These are phyloP conservation scores for Hirtodrosophila alboralis DNA, from an alignment of 2,888 invertebrate genomes.

Conservation along the genomic window DNA sequence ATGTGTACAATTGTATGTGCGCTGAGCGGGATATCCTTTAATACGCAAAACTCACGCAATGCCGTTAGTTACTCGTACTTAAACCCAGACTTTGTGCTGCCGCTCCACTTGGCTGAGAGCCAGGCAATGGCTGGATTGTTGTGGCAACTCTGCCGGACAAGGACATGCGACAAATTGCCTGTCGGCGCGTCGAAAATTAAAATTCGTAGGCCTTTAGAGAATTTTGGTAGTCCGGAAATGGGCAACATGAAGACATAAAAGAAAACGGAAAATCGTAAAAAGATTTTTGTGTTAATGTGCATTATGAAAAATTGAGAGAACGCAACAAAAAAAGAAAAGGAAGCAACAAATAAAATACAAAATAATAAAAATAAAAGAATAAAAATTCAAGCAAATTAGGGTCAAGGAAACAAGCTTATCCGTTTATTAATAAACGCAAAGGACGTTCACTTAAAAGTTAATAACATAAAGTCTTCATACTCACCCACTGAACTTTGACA, in stretches of 20 bases:
- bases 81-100: constrained; percentile 69
- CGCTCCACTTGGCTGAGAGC: constrained; percentile 57
- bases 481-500: constrained; percentile 83
- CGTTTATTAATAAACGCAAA: constrained; percentile 32
- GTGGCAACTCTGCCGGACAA: constrained; percentile 25
- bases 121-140: constrained; percentile 32
- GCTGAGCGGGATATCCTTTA: constrained; percentile 37
- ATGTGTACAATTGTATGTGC: constrained; percentile 31
- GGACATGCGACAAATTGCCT: constrained; percentile 60
- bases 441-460: constrained; percentile 49
- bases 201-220: constrained; percentile 80
- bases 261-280: constrained; percentile 51
- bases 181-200: constrained; percentile 74
- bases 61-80: constrained; percentile 48
- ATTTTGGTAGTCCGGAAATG: constrained; percentile 27
- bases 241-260: constrained; percentile 41
- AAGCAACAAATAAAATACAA: constrained; percentile 37
- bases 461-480: constrained; percentile 49
- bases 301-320: constrained; percentile 44
- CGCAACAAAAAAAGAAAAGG: constrained; percentile 26
- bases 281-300: constrained; percentile 52
- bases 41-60: constrained; percentile 70
- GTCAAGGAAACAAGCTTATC: constrained; percentile 15
- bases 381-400: constrained; percentile 16
- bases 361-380: constrained; percentile 11